phyloP scores from a whole-genome alignment of 2,888 invertebrate species.

The Sisyra terminalis region DNA sequence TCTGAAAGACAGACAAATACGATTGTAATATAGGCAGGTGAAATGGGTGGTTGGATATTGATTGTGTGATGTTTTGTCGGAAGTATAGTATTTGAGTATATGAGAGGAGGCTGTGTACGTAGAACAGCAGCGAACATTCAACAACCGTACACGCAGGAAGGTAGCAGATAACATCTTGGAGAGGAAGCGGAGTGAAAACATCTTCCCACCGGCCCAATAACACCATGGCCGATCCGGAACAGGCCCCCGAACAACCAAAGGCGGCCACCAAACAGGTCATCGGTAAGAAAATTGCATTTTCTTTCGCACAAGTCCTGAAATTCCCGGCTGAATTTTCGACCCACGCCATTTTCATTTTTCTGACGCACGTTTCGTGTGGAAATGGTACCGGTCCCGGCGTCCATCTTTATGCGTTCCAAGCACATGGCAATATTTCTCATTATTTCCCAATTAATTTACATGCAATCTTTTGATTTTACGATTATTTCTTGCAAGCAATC shows the following conservation, averaged over 20 bases:
- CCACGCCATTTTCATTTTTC: slow-evolving; percentile 2
- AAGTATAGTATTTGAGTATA: too few relatives aligned
- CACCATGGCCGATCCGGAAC: slow-evolving; percentile 94
- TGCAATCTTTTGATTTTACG: too few relatives aligned
- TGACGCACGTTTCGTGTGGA: slow-evolving; percentile 9
- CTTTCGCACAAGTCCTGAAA: slow-evolving; percentile 8
- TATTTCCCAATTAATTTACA: too few relatives aligned
- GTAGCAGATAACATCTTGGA: slow-evolving; percentile 49
- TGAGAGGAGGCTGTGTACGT: slow-evolving; percentile 1
- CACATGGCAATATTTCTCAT: slow-evolving; percentile 10
- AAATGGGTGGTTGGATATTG: too few relatives aligned
- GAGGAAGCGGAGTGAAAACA: slow-evolving; percentile 63
- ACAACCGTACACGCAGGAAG: slow-evolving; percentile 39
- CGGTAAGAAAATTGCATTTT: slow-evolving; percentile 43
- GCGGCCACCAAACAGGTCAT: slow-evolving; percentile 75
- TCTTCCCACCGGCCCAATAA: slow-evolving; percentile 60
- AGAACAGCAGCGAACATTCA: slow-evolving; percentile 18
- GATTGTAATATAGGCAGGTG: too few relatives aligned
- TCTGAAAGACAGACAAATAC: too few relatives aligned
- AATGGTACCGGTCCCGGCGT: slow-evolving; percentile 18
- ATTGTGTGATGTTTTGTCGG: too few relatives aligned
- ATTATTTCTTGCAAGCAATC: too few relatives aligned
- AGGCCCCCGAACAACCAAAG: slow-evolving; percentile 57
- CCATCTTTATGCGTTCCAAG: slow-evolving; percentile 19
- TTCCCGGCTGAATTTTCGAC: slow-evolving; percentile 4